Percentiles rank a stretch among this genome's conserved stretches.
These are phyloP conservation scores for Drosophila pegasa DNA, from an alignment of 2,888 invertebrate genomes.

Conservation along the genomic window DNA sequence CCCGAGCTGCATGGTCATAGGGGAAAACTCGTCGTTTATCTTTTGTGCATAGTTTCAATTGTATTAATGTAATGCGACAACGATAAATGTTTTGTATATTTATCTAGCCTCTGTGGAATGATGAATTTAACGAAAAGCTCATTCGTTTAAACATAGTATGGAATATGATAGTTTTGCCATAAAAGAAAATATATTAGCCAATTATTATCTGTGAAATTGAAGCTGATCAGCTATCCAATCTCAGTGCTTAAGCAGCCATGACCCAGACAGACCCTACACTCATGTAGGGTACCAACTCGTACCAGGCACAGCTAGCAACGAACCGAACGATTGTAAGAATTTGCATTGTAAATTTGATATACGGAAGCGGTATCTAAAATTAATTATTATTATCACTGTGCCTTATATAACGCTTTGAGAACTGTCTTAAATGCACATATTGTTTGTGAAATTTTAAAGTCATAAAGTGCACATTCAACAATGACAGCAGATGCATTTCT, in stretches of 20 bases:
- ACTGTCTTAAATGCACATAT: conserved; percentile 12
- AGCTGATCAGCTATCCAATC: background rate
- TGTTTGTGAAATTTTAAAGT: background rate
- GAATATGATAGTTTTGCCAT: background rate
- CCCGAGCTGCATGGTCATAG: background rate
- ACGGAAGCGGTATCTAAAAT: conserved; percentile 37
- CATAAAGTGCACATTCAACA: background rate
- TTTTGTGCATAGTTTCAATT: conserved; percentile 3
- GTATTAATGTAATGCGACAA: background rate
- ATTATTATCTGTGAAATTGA: background rate
- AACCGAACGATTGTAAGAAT: conserved; percentile 40
- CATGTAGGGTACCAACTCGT: conserved; percentile 23
- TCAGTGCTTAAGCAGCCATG: background rate
- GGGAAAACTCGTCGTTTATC: conserved; percentile 2
- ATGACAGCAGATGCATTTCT: background rate
- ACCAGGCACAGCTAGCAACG: conserved; percentile 50
- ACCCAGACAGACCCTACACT: conserved; percentile 1
- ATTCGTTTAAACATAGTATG: background rate
- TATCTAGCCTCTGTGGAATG: background rate
- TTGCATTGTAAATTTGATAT: conserved; percentile 54
- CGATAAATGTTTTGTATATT: background rate
- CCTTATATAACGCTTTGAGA: conserved; percentile 2
- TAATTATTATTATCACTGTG: conserved; percentile 12
- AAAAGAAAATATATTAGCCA: background rate
- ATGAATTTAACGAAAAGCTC: background rate